These are phyloP conservation scores for Macrophya alboannulata DNA, from an alignment of 2,888 invertebrate genomes.

Conservation along the genomic window DNA sequence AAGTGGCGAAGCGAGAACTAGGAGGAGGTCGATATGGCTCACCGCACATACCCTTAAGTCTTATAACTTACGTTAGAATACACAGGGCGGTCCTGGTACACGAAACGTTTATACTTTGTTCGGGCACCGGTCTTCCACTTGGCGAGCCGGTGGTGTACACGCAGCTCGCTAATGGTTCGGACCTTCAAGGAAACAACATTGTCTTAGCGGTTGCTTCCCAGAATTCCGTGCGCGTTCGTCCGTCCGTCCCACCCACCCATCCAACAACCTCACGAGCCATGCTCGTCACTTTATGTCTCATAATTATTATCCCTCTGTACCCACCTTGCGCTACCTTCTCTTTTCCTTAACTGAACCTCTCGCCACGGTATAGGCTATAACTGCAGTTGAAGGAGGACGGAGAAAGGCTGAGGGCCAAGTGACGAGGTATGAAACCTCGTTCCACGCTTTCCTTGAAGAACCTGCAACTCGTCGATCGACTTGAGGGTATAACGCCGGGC, in stretches of 20 bases:
- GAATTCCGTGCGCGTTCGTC: slow-evolving; percentile 64
- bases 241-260: slow-evolving; percentile 59
- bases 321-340: slow-evolving; percentile 68
- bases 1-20: slow-evolving; percentile 39
- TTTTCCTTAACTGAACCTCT: slow-evolving; percentile 58
- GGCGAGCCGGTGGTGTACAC: slow-evolving; percentile 54
- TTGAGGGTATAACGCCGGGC: not conserved
- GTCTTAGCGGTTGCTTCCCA: slow-evolving; percentile 66
- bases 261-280: slow-evolving; percentile 67
- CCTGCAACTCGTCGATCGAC: slow-evolving; percentile 54
- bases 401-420: slow-evolving; percentile 57
- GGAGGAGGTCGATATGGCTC: slow-evolving; percentile 61
- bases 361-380: slow-evolving; percentile 53
- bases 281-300: slow-evolving; percentile 79
- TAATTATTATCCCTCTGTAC: slow-evolving; percentile 76
- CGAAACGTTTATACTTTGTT: slow-evolving; percentile 54
- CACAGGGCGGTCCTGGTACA: slow-evolving; percentile 36
- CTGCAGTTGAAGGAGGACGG: slow-evolving; percentile 59
- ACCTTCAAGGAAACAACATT: slow-evolving; percentile 72
- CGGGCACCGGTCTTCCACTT: slow-evolving; percentile 42
- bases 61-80: slow-evolving; percentile 49
- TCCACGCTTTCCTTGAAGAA: slow-evolving; percentile 76
- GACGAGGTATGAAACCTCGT: slow-evolving; percentile 65
- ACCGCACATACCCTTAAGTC: slow-evolving; percentile 40
- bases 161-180: slow-evolving; percentile 68